These are phyloP conservation scores for Microcebus murinus DNA, from an alignment of 2,113 vertebrate genomes.

Conservation along the genomic window DNA sequence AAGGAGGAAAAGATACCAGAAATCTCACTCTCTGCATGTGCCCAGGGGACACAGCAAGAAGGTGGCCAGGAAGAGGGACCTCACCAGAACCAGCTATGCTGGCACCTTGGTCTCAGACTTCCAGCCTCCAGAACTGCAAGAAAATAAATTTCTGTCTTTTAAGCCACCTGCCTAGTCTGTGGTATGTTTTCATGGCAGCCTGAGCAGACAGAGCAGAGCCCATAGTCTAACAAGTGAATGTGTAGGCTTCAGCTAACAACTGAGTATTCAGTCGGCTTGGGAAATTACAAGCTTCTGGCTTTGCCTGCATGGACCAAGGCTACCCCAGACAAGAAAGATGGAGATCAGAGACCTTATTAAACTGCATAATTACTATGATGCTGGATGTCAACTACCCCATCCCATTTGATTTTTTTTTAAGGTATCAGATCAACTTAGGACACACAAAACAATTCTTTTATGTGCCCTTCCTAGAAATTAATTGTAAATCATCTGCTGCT, in stretches of 20 bases:
- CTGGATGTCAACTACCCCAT: background rate
- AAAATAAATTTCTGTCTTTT: background rate
- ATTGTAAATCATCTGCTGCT: conserved; percentile 5
- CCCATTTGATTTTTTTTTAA: background rate
- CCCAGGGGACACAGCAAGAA: background rate
- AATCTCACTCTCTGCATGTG: background rate
- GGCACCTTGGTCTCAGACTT: background rate
- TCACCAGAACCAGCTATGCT: background rate
- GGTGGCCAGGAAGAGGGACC: background rate
- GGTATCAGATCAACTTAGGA: background rate
- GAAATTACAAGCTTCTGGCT: background rate
- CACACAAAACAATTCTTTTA: background rate
- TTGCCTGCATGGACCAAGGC: background rate
- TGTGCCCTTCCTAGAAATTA: background rate
- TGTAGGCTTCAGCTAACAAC: background rate
- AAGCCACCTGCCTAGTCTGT: background rate
- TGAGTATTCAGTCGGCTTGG: background rate
- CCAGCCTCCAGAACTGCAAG: background rate
- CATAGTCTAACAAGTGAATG: background rate
- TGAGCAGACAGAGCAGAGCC: background rate
- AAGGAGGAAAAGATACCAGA: background rate
- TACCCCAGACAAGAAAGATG: background rate
- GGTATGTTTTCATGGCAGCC: background rate
- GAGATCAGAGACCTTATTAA: background rate
- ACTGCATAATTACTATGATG: background rate